phyloP scores from a whole-genome alignment of 2,113 vertebrate genomes.

The Laticauda colubrina region DNA sequence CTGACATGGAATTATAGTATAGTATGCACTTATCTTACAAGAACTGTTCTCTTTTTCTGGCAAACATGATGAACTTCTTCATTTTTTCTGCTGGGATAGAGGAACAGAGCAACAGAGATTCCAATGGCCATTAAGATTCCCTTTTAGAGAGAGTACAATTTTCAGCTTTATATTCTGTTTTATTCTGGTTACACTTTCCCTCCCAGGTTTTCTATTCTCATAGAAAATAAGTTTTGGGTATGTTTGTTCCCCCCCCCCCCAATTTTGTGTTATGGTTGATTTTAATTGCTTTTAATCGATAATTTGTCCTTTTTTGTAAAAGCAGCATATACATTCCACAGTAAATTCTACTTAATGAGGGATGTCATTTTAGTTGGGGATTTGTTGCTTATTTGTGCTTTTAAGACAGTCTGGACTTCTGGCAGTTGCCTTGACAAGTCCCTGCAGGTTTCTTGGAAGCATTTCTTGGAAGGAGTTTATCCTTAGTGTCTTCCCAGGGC shows the following conservation, averaged over 20 bases:
- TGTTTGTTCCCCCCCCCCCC: neutral
- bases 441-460: neutral
- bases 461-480: neutral
- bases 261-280: neutral
- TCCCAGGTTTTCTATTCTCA: neutral
- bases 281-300: neutral
- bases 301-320: rapidly evolving
- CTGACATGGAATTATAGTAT: neutral
- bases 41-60: neutral
- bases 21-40: neutral
- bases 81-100: neutral
- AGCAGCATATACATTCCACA: neutral
- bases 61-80: neutral
- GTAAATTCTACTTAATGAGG: neutral
- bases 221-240: neutral
- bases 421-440: neutral
- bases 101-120: neutral
- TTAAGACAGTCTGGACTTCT: neutral
- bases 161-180: neutral
- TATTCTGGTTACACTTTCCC: neutral
- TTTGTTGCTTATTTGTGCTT: neutral
- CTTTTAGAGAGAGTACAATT: neutral
- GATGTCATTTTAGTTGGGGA: neutral
- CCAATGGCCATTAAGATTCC: neutral
- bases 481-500: neutral